Conservation (phyloP, 35 echinoderm and acorn worm genomes). For the Hemicentrotus pulcherrimus region DNA sequence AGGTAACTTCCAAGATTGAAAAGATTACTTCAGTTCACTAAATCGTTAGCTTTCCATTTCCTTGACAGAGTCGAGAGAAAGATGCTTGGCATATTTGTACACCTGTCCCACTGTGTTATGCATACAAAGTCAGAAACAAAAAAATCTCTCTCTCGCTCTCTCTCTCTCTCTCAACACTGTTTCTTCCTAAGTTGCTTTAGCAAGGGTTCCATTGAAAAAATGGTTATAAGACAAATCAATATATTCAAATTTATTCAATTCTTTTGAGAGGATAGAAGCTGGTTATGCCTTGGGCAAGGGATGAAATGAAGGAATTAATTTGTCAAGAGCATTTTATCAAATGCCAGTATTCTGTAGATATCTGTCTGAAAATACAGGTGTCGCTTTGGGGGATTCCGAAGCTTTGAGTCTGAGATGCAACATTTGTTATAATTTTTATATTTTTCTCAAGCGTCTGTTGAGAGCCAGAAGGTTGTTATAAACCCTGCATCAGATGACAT, state of each 20-base stretch:
- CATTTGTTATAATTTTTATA: too few relatives aligned
- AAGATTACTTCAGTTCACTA: neutral
- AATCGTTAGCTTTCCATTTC: neutral
- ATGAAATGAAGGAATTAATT: neutral
- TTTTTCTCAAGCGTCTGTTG: too few relatives aligned
- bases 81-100: neutral
- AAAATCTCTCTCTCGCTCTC: neutral
- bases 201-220: neutral
- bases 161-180: neutral
- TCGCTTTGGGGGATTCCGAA: neutral
- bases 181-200: neutral
- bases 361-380: neutral
- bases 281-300: neutral
- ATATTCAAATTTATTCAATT: conserved; percentile 21
- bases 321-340: neutral
- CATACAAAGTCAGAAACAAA: neutral
- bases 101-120: neutral
- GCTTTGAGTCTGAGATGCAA: too few relatives aligned
- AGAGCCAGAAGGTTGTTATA: too few relatives aligned
- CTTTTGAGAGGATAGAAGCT: neutral
- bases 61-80: neutral
- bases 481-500: too few relatives aligned
- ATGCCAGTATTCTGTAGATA: neutral
- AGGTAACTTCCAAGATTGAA: conserved; percentile 3
- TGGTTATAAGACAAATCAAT: neutral